Evolutionary conservation across 2,113 vertebrate species (phyloP).

Genomic region (Nettapus auritus): DNA sequence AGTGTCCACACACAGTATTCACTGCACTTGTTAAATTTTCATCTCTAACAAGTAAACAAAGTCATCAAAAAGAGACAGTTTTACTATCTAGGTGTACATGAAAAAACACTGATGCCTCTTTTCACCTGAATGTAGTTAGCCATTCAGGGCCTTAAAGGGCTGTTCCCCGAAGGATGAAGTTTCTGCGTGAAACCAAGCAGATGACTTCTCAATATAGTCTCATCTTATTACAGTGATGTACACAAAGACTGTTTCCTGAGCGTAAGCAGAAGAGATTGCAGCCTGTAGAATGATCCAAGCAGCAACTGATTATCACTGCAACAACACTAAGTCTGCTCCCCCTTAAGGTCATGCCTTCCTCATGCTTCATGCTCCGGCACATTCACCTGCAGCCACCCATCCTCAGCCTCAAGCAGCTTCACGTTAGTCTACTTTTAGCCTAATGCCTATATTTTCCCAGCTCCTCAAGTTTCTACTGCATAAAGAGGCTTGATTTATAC

Average conservation of each 20-base stretch:
- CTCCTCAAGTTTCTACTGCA: background rate
- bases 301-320: background rate
- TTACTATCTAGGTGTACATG: background rate
- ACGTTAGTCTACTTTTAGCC: background rate
- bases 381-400: background rate
- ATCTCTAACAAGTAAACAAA: background rate
- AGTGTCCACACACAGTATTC: background rate
- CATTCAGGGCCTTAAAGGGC: rapidly evolving
- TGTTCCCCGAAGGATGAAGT: background rate
- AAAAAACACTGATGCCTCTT: background rate
- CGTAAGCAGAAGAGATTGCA: background rate
- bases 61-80: background rate
- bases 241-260: background rate
- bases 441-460: background rate
- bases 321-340: background rate
- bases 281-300: background rate
- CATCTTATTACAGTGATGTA: background rate
- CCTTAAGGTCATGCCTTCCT: background rate
- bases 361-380: background rate
- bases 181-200: background rate
- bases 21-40: background rate
- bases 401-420: background rate
- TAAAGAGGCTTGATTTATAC: background rate
- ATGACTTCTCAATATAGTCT: background rate
- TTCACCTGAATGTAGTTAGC: background rate